A percentile compares a stretch with the other conserved stretches of the same genome.
phyloP scores from a whole-genome alignment of 1,140 invertebrate species.

The Diploscapter pachys region DNA sequence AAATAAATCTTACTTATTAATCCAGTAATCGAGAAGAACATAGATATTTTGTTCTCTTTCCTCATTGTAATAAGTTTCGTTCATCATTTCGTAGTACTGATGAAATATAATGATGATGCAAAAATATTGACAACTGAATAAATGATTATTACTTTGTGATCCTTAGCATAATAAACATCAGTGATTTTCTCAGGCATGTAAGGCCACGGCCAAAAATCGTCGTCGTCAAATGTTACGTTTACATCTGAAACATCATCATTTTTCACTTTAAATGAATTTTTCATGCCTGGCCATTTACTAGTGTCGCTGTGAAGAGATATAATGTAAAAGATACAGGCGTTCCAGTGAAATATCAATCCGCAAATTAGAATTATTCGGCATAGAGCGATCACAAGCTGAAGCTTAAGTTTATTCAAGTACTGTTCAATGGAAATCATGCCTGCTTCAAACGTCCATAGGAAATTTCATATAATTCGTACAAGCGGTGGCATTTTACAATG shows the following conservation, averaged over 20 bases:
- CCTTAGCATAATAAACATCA: neutral
- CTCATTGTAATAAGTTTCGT: slow-evolving; percentile 14
- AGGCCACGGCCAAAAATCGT: slow-evolving; percentile 16
- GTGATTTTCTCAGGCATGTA: slow-evolving; percentile 18
- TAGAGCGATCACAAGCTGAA: slow-evolving; percentile 14
- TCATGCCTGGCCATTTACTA: neutral
- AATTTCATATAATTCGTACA: slow-evolving; percentile 4
- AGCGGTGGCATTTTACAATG: slow-evolving; percentile 15
- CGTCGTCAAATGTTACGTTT: slow-evolving; percentile 17
- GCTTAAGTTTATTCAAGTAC: neutral
- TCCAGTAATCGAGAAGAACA: slow-evolving; percentile 18
- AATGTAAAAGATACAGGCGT: slow-evolving; percentile 27
- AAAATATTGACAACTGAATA: neutral
- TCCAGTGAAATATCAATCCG: slow-evolving; percentile 19
- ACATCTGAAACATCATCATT: slow-evolving; percentile 7
- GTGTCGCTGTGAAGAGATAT: slow-evolving; percentile 21
- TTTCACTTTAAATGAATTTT: neutral
- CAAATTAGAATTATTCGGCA: slow-evolving; percentile 16
- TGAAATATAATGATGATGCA: neutral
- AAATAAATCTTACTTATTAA: slow-evolving; percentile 10
- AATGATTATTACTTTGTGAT: neutral
- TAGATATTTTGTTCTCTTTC: slow-evolving; percentile 16
- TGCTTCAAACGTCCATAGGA: slow-evolving; percentile 14
- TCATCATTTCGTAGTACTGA: neutral
- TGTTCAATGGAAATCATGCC: neutral